Percentiles rank a stretch among this genome's conserved stretches.
Evolutionary conservation across 2,113 vertebrate species (phyloP).

Genomic region (Cyprinodon brontotheroides): DNA sequence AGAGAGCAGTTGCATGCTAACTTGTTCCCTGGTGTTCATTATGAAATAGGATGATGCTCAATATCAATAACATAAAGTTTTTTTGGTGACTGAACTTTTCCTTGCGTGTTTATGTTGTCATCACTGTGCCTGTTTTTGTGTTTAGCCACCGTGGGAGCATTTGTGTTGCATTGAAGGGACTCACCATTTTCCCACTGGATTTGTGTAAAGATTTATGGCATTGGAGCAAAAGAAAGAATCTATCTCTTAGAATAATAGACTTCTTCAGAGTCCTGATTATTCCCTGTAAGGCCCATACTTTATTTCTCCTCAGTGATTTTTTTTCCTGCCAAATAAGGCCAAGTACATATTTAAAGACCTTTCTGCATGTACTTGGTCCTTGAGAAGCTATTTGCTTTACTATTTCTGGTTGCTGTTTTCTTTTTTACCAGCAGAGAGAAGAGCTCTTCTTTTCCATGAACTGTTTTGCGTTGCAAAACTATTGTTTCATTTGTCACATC

Average conservation of each 20-base stretch:
- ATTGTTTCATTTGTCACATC: background rate
- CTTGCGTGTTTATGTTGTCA: conserved; percentile 53
- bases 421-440: conserved; percentile 2
- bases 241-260: background rate
- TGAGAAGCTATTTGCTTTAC: conserved; percentile 19
- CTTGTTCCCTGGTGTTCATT: conserved; percentile 39
- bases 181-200: conserved; percentile 1
- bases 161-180: background rate
- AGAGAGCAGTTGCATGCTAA: conserved; percentile 14
- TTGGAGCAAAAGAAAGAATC: background rate
- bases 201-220: conserved; percentile 1
- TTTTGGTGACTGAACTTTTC: conserved; percentile 60
- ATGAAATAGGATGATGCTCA: conserved; percentile 54
- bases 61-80: conserved; percentile 67
- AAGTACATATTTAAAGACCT: conserved; percentile 12
- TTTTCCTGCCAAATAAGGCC: conserved; percentile 36
- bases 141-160: conserved; percentile 16
- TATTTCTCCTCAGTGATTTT: background rate
- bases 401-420: conserved; percentile 33
- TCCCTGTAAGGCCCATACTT: conserved; percentile 6
- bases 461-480: background rate
- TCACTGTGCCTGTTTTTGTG: conserved; percentile 46
- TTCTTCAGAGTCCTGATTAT: background rate
- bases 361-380: conserved; percentile 15
- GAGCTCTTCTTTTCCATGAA: background rate